A percentile compares a stretch with the other conserved stretches of the same genome.
These are phyloP conservation scores for Bradypodion pumilum DNA, from an alignment of 2,797 vertebrate species.

Conservation along the genomic window DNA sequence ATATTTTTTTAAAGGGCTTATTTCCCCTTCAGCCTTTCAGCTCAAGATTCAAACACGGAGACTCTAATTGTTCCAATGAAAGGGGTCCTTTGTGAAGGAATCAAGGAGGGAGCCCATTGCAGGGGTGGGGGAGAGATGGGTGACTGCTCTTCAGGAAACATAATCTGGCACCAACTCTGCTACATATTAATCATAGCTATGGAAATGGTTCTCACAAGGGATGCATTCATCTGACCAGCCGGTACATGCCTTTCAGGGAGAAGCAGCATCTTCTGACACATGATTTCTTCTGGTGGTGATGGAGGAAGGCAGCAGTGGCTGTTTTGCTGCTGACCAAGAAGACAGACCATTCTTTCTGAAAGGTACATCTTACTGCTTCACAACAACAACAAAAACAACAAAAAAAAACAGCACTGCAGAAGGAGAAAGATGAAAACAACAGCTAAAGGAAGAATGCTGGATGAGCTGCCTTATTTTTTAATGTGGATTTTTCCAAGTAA, in stretches of 20 bases:
- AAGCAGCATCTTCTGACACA: background rate
- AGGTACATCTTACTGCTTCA: background rate
- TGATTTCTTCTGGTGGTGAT: background rate
- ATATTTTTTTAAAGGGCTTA: background rate
- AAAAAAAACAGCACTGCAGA: background rate
- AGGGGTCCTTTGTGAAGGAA: too few relatives aligned
- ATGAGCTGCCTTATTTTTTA: background rate
- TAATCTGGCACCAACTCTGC: background rate
- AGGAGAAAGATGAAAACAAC: background rate
- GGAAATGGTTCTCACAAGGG: background rate
- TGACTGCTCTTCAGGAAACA: background rate
- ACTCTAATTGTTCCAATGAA: too few relatives aligned
- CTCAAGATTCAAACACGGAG: too few relatives aligned
- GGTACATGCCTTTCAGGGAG: background rate
- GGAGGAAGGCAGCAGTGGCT: background rate
- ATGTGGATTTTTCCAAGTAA: too few relatives aligned
- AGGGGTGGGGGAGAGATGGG: too few relatives aligned
- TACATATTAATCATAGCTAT: background rate
- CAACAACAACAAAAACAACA: too few relatives aligned
- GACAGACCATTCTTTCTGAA: background rate
- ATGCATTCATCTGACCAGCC: background rate
- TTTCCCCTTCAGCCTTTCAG: background rate
- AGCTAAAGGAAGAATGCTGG: background rate
- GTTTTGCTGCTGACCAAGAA: background rate
- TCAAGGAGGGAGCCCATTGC: too few relatives aligned